These are phyloP conservation scores for Periparus ater DNA, from an alignment of 2,797 vertebrate genomes.

Conservation along the genomic window DNA sequence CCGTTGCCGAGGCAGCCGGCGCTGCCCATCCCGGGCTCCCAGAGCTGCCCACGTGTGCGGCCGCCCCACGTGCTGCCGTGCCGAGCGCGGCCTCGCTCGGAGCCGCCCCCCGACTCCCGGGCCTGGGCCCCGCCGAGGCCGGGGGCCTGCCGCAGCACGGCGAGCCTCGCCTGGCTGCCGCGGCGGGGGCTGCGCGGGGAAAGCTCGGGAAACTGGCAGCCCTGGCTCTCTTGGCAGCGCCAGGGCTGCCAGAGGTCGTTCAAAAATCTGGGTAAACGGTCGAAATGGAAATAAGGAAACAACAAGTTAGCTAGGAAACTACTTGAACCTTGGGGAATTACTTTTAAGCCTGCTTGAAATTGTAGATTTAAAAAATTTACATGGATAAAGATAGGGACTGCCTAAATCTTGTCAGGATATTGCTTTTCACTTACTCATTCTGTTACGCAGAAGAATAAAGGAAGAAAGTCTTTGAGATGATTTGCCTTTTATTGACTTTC, in stretches of 20 bases:
- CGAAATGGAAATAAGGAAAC: not conserved
- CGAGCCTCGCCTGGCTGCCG: rapidly evolving
- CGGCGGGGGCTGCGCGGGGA: rapidly evolving
- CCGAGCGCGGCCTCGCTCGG: not conserved
- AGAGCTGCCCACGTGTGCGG: not conserved
- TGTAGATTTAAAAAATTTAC: not conserved
- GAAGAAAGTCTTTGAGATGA: not conserved
- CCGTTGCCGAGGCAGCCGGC: not conserved
- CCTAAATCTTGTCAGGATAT: not conserved
- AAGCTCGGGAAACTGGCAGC: rapidly evolving
- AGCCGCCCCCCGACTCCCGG: not conserved
- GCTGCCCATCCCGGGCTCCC: not conserved
- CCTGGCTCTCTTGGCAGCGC: not conserved
- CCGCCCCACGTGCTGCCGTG: not conserved
- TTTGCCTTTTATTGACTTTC: not conserved
- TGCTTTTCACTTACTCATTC: not conserved
- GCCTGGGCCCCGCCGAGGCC: not conserved
- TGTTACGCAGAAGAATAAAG: not conserved
- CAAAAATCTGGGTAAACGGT: not conserved
- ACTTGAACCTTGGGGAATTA: no score
- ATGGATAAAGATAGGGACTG: not conserved
- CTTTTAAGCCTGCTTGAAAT: not conserved
- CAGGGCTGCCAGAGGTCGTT: not conserved
- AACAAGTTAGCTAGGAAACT: not conserved
- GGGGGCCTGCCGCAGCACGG: not conserved